Evolutionary conservation across 2,888 invertebrate species (phyloP), one percentile per base, ranked within the genome.

Genomic region (Agrochola circellaris): DNA sequence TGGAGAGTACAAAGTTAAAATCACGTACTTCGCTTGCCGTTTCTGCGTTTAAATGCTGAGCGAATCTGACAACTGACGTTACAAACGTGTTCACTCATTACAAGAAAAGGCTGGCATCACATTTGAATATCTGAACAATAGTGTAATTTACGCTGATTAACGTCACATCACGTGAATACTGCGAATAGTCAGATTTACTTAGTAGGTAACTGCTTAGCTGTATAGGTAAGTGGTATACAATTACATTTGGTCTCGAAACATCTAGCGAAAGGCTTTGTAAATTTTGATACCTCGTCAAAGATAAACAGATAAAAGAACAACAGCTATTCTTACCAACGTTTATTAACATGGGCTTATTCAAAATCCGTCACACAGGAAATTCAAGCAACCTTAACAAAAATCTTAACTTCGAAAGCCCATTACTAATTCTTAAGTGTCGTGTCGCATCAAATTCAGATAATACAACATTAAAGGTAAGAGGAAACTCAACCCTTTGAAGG

Each of bases 121-220:
- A 83, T 82, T 79, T 74, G 74, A 82, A 84, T 84, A 71, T 68
- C 84, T 74, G 60, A 79, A 68, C 84, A 84, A 65, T 79, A 34
- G 64, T 23, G 17, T 68, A 58, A 69, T 73, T 79, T 66, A 78
- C 30, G 23, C 26, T 13, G 26, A 45, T 15, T 30, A 51, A 61
- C 17, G 34, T 48, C 30, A 62, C 54, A n/a, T 51, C 8, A 42
- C 51, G 23, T 20, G 26, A 48, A 60, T 42, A 26, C 42, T 38
- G 51, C 9, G 42, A 62, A 75, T 51, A 54, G 42, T 42, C 34
- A 23, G 20, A 15, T 56, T n/a, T 56, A n/a, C 17, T n/a, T 45
- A 30, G 23, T n/a, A n/a, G 23, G 54, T 54, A 54, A 13, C 58
- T 26, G 26, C 26, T 58, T 58, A 58, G 26, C 26, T 2, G 26